These are phyloP conservation scores for Eupsilia transversa DNA, from an alignment of 2,888 invertebrate genomes.

Conservation along the genomic window DNA sequence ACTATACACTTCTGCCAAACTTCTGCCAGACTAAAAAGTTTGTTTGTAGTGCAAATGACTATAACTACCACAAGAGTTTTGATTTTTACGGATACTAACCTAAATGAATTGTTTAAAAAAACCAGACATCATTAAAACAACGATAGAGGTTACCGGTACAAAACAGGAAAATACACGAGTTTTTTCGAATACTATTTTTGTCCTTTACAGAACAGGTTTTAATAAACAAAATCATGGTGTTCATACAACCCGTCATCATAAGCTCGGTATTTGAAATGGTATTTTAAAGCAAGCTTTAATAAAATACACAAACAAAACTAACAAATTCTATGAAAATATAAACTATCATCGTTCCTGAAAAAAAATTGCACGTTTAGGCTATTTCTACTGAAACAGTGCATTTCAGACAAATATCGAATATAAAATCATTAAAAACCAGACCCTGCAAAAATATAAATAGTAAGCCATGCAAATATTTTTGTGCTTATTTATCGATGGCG, in stretches of 20 bases:
- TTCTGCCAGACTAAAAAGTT: background rate
- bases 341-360: background rate
- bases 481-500: too few species aligned
- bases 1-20: background rate
- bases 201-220: background rate
- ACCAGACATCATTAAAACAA: slow-evolving; percentile 17
- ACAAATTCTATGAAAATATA: background rate
- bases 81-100: background rate
- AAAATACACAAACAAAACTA: background rate
- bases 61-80: background rate
- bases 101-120: background rate
- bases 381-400: background rate
- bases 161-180: background rate
- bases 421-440: background rate
- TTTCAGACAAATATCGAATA: background rate
- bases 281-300: slow-evolving; percentile 15
- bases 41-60: background rate
- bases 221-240: slow-evolving; percentile 9
- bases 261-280: background rate
- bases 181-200: slow-evolving; percentile 6
- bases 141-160: background rate
- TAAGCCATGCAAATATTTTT: background rate
- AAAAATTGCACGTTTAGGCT: background rate
- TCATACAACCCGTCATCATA: background rate
- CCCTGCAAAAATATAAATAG: background rate